Base-by-base conservation (phyloP, 2,113 vertebrate genomes). In the Nerophis lumbriciformis region DNA sequence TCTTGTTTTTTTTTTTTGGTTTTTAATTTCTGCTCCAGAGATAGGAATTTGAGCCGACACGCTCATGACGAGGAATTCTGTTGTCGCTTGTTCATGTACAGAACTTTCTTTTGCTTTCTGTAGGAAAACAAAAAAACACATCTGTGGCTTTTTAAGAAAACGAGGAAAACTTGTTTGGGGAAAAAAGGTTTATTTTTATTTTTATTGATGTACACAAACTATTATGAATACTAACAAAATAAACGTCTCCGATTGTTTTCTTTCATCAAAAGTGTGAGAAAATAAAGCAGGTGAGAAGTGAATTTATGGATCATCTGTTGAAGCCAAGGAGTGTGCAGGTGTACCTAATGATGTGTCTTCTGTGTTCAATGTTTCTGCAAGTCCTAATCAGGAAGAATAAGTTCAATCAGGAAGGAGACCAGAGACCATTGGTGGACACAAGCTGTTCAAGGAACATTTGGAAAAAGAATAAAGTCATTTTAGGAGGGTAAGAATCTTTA, bases 31-130 rank as follows among this genome's bases (percentile, higher is more conserved):
- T 77, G 87, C 82, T 81, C 81, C 82, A 81, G 85, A 87, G 85
- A 84, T 67, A 80, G 65, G 80, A 85, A 85, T 83, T 83, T 81
- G 80, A 89, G 84, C 72, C 45, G 83, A 78, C 63, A 63, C 84
- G 84, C 87, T 85, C 78, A 66, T 72, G 72, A 81, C 68, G 89
- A 91, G 89, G 91, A 83, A 85, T 88, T 88, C 85, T 92, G 88
- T 92, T 91, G 90, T 95, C 92, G 92, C 85, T 90, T 90, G 89
- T 92, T 90, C 91, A 91, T 98, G 95, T 97, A 95, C 90, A 91
- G 91, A 92, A 83, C 89, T 87, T 87, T 85, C 89, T 92, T 28
- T 94, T 91, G 91, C 91, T 94, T 94, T 93, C 90, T 94, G 94
- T 93, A 97, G 95, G 93, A 80, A 91, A 91, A 90, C 72, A 68